phyloP scores from a whole-genome alignment of 1,140 invertebrate genomes.

The Lethrus apterus region DNA sequence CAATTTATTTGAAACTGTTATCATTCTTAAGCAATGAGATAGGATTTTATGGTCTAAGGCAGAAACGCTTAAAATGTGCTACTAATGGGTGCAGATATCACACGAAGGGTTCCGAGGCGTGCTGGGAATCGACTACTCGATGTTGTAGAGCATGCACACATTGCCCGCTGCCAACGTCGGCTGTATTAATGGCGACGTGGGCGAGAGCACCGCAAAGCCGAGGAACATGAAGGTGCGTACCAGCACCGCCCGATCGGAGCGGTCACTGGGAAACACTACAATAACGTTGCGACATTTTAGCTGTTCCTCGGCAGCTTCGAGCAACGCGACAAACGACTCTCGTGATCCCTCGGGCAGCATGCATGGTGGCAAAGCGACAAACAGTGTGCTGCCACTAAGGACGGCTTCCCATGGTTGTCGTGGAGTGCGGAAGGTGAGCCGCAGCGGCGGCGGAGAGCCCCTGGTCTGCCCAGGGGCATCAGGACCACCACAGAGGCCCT shows the following conservation, averaged over 20 bases:
- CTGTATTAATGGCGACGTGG: slow-evolving; percentile 69
- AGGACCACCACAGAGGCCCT: slow-evolving; percentile 97
- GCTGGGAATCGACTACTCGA: slow-evolving; percentile 53
- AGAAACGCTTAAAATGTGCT: too few relatives aligned
- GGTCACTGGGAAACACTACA: slow-evolving; percentile 51
- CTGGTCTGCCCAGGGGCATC: slow-evolving; percentile 66
- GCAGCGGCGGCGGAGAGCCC: slow-evolving; percentile 34
- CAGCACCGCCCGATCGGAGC: slow-evolving; percentile 73
- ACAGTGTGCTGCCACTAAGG: slow-evolving; percentile 67
- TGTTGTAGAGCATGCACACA: slow-evolving; percentile 73
- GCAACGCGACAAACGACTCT: slow-evolving; percentile 83
- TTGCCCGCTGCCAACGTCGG: slow-evolving; percentile 52
- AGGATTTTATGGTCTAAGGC: too few relatives aligned
- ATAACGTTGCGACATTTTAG: slow-evolving; percentile 75
- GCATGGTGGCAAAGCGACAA: slow-evolving; percentile 77
- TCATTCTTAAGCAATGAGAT: too few relatives aligned
- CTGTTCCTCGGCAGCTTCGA: slow-evolving; percentile 94
- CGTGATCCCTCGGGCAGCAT: slow-evolving; percentile 84
- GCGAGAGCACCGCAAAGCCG: slow-evolving; percentile 80
- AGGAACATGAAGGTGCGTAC: slow-evolving; percentile 95
- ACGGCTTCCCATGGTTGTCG: slow-evolving; percentile 45
- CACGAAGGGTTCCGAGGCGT: slow-evolving; percentile 29
- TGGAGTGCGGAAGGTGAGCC: slow-evolving; percentile 39
- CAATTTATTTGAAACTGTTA: too few relatives aligned
- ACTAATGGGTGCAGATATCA: slow-evolving; percentile 12